These are phyloP conservation scores for Camptogramma bilineatum DNA, from an alignment of 2,888 invertebrate genomes.

Conservation along the genomic window DNA sequence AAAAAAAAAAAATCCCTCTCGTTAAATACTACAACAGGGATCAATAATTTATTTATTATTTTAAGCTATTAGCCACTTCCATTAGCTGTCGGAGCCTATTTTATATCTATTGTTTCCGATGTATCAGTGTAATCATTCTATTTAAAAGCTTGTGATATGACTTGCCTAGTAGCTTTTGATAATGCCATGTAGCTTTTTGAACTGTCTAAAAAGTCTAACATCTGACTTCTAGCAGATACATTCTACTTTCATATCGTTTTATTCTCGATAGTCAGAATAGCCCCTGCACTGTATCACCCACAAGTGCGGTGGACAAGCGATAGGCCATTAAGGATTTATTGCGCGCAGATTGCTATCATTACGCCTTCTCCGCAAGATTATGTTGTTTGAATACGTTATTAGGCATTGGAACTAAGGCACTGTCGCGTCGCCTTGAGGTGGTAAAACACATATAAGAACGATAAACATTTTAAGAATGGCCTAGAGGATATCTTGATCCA, in stretches of 20 bases:
- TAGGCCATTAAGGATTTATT: conserved; percentile 80
- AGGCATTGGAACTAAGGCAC: conserved; percentile 43
- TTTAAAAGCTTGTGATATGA: too few species aligned
- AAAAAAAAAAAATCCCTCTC: too few species aligned
- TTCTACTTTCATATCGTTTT: conserved; percentile 7
- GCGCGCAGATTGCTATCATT: conserved; percentile 81
- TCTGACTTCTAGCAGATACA: too few species aligned
- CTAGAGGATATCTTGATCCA: too few species aligned
- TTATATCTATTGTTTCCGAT: too few species aligned
- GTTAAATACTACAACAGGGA: too few species aligned
- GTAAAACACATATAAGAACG: not conserved
- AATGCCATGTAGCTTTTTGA: not conserved
- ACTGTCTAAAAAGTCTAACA: not conserved
- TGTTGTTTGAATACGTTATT: conserved; percentile 82
- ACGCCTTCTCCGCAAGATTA: conserved; percentile 67
- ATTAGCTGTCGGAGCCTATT: too few species aligned
- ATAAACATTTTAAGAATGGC: too few species aligned
- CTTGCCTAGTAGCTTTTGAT: too few species aligned
- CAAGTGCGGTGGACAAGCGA: conserved; percentile 76
- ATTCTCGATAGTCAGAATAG: conserved; percentile 26
- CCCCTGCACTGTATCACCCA: conserved; percentile 58
- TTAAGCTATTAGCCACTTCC: too few species aligned
- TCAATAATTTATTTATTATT: too few species aligned
- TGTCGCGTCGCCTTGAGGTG: conserved; percentile 43
- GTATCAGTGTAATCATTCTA: too few species aligned